phyloP scores from a whole-genome alignment of 1,140 invertebrate genomes.

The Belonocnema kinseyi region DNA sequence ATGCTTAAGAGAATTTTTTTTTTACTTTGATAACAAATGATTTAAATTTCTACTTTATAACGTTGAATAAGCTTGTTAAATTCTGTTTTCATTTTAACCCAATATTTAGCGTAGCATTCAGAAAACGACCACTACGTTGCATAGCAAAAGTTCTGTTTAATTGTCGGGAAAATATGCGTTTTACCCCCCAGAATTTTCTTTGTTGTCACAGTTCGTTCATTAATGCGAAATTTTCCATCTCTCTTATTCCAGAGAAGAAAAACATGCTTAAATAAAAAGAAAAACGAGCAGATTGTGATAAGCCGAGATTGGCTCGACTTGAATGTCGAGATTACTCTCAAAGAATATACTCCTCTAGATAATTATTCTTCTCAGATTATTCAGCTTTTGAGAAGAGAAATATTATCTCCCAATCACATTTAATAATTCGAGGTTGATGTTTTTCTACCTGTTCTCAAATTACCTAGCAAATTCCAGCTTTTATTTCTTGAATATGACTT shows the following conservation, averaged over 20 bases:
- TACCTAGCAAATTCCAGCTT: too few relatives aligned
- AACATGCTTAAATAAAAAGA: conserved; percentile 14
- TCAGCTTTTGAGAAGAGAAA: conserved; percentile 20
- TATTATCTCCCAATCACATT: conserved; percentile 10
- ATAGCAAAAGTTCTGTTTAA: conserved; percentile 27
- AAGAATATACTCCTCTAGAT: conserved; percentile 24
- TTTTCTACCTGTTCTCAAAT: background rate
- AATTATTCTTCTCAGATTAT: conserved; percentile 14
- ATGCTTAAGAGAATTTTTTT: background rate
- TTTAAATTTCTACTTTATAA: conserved; percentile 15
- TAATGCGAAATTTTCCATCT: conserved; percentile 23
- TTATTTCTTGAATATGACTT: too few relatives aligned
- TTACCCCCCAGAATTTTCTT: conserved; percentile 19
- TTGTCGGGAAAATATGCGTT: conserved; percentile 28
- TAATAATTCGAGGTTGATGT: conserved; percentile 1
- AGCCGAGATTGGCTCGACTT: conserved; percentile 29
- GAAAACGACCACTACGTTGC: conserved; percentile 14
- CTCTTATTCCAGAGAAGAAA: conserved; percentile 10
- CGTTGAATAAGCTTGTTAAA: background rate
- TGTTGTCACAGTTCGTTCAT: conserved; percentile 30
- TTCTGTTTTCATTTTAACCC: conserved; percentile 20
- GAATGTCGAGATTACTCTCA: conserved; percentile 27
- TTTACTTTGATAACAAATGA: background rate
- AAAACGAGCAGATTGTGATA: conserved; percentile 21
- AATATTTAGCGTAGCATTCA: conserved; percentile 15